phyloP scores from a whole-genome alignment of 2,888 invertebrate species.

The Melieria omissa region DNA sequence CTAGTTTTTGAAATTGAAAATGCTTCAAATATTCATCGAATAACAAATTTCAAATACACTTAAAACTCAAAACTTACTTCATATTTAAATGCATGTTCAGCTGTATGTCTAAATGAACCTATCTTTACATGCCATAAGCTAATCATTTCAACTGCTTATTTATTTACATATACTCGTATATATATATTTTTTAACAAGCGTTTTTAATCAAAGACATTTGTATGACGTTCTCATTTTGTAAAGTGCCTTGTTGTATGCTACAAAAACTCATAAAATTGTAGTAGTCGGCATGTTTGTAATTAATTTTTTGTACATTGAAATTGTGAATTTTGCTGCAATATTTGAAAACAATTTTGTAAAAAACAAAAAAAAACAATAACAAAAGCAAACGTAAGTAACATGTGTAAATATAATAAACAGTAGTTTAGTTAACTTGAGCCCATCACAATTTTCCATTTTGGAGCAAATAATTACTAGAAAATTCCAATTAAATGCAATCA shows the following conservation, averaged over 20 bases:
- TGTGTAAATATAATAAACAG: constrained; percentile 18
- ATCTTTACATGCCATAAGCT: not conserved
- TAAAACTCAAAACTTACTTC: not conserved
- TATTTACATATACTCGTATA: constrained; percentile 12
- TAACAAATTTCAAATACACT: too few relatives aligned
- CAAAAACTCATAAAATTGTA: constrained; percentile 9
- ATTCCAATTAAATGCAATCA: constrained; percentile 26
- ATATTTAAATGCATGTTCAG: constrained; percentile 10
- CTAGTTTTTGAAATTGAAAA: constrained; percentile 47
- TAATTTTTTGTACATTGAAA: constrained; percentile 3
- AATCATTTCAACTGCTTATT: not conserved
- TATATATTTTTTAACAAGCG: constrained; percentile 57
- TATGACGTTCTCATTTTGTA: not conserved
- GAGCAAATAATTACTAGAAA: constrained; percentile 31
- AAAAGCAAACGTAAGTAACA: constrained; percentile 2
- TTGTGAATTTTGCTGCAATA: constrained; percentile 14
- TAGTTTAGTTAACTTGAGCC: constrained; percentile 54
- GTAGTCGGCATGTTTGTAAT: constrained; percentile 16
- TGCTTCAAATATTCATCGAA: constrained; percentile 18
- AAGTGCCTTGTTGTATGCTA: constrained; percentile 9
- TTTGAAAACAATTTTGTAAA: not conserved
- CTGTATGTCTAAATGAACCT: not conserved
- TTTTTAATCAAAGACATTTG: constrained; percentile 65
- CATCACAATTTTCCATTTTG: constrained; percentile 63
- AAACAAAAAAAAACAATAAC: not conserved